Evolutionary conservation across 1,140 invertebrate genomes (phyloP), one percentile per base, ranked within the genome.

Genomic region (Elysia chlorotica): DNA sequence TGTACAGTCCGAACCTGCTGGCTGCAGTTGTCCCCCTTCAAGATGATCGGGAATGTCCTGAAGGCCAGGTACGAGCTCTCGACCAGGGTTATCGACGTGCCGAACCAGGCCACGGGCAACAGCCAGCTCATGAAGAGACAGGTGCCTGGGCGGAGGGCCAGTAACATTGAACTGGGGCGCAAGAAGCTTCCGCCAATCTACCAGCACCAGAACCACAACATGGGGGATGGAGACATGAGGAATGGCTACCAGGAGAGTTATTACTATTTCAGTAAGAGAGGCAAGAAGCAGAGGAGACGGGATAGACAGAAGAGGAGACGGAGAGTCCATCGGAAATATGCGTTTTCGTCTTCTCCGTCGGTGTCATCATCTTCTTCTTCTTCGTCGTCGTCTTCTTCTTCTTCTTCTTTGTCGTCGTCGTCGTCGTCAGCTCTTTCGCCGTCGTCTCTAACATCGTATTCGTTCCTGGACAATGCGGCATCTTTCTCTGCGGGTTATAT

Each of bases 1-100:
- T 99, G 96, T 84, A 96, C 95, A 5, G 91, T 97, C 86, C 93
- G 93, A 85, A 98, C 96, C 19, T 99, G 97, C 86, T 99, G 96
- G 96, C 92, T 93, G 84, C 94, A 93, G 48, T 88, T 97, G 79
- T 93, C 94, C 17, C 91, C 92, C 56, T 97, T 98, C 89, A 90
- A 92, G 72, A 89, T 91, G 80, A 92, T 97, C 59, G 95, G 95
- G 53, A 92, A 93, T 77, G 91, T 91, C 57, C 89, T 98, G 33
- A 85, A 94, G 90, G 91, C 92, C 74, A 94, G 94, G 82, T 97
- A 96, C 88, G 91, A 92, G 79, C 90, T 91, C 78, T 94, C 95
- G n/a, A 91, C 92, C 82, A 90, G 91, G 66, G 93, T 95, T 1
- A 76, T 78, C 25, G 73, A 75, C 10, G 73, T 78, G 38, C 80